These are phyloP conservation scores for Brachypalpus laphriformis DNA, from an alignment of 2,888 invertebrate species.

Conservation along the genomic window DNA sequence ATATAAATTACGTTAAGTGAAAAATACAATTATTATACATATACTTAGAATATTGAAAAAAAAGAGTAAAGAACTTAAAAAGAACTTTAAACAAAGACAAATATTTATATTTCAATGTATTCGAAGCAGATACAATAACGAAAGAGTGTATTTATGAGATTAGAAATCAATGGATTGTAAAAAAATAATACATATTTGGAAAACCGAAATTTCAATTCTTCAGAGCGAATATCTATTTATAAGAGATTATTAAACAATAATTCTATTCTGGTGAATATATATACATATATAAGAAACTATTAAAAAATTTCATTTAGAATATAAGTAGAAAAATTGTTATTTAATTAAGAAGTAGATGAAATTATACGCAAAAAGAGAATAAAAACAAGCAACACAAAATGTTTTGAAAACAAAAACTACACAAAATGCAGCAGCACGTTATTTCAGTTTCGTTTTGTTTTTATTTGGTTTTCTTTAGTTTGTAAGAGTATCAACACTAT, in stretches of 20 bases:
- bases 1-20: conserved; percentile 47
- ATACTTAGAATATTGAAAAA: not conserved
- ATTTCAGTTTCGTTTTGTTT: not conserved
- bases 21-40: conserved; percentile 29
- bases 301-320: conserved; percentile 56
- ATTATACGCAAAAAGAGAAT: conserved; percentile 34
- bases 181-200: conserved; percentile 3
- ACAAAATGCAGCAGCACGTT: not conserved
- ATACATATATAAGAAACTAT: not conserved
- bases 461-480: not conserved
- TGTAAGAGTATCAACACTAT: not conserved
- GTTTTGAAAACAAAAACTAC: not conserved
- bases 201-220: conserved; percentile 13
- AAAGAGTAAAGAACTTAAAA: not conserved
- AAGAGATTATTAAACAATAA: conserved; percentile 18
- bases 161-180: conserved; percentile 1
- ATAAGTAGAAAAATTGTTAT: conserved; percentile 70
- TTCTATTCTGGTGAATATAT: conserved; percentile 9
- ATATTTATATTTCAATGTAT: conserved; percentile 45
- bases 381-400: conserved; percentile 31
- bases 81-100: conserved; percentile 24
- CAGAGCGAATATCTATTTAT: conserved; percentile 45
- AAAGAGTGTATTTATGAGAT: conserved; percentile 49
- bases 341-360: conserved; percentile 53
- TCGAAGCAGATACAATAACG: conserved; percentile 30